Percentiles rank a stretch among this genome's conserved stretches.
Conservation (phyloP, 53 echinoderm and acorn worm genomes). For the Echinarachnius parma region DNA sequence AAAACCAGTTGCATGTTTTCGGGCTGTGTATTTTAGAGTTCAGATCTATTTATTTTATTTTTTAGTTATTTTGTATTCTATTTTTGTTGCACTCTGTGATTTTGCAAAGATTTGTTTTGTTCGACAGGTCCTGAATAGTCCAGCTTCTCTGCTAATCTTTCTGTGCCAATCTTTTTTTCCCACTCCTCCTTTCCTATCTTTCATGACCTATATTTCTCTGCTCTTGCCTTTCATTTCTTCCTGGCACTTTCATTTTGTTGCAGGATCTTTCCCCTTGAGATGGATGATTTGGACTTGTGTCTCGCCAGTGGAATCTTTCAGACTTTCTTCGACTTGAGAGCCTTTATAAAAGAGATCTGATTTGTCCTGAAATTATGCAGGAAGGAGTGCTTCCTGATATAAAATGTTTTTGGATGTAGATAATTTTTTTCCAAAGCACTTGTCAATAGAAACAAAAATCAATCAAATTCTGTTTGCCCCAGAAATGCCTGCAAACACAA, state of each 20-base stretch:
- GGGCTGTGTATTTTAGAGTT: background rate
- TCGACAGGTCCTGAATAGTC: conserved; percentile 19
- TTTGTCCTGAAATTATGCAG: too few species aligned
- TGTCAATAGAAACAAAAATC: too few species aligned
- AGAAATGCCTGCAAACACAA: too few species aligned
- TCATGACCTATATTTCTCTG: too few species aligned
- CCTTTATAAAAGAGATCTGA: too few species aligned
- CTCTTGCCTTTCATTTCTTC: too few species aligned
- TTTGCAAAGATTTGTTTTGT: conserved; percentile 18
- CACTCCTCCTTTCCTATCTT: background rate
- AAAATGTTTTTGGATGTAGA: too few species aligned
- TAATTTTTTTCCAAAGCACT: too few species aligned
- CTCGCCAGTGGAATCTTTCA: conserved; percentile 27
- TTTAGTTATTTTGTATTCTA: conserved; percentile 11
- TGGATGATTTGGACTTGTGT: background rate
- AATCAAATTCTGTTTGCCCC: too few species aligned
- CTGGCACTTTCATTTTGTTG: background rate
- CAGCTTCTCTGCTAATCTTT: background rate
- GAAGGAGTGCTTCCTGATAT: too few species aligned
- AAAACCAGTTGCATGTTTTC: conserved; percentile 21
- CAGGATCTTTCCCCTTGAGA: background rate
- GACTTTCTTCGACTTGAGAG: conserved; percentile 38
- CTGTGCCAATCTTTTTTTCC: background rate
- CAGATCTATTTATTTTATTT: too few species aligned
- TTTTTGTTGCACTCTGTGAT: conserved; percentile 12